Percentiles rank a stretch among this genome's conserved stretches.
Conservation (phyloP, 2,797 vertebrate species). For the Eidolon dupreanum region DNA sequence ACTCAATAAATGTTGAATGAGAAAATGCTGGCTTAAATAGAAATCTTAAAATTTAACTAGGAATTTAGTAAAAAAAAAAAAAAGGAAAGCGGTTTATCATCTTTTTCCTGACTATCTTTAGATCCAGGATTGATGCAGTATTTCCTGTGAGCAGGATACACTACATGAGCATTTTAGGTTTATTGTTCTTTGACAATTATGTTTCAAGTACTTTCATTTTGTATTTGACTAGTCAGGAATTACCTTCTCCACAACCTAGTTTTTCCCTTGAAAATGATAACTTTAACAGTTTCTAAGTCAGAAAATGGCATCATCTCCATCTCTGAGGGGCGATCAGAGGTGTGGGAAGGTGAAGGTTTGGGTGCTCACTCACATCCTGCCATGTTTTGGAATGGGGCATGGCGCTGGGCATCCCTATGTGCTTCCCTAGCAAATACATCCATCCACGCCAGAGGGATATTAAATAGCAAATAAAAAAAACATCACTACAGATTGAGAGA, state of each 20-base stretch:
- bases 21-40: slow-evolving; percentile 53
- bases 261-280: background rate
- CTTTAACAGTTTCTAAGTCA: background rate
- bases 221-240: background rate
- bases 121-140: background rate
- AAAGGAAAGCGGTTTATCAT: background rate
- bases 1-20: slow-evolving; percentile 59
- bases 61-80: slow-evolving; percentile 5
- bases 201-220: background rate
- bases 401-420: accelerated
- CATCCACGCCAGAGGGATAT: background rate
- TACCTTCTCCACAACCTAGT: background rate
- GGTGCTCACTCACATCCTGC: accelerated
- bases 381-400: accelerated
- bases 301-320: background rate
- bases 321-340: background rate
- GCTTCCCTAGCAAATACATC: background rate
- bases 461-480: background rate
- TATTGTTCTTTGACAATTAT: background rate
- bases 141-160: background rate
- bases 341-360: background rate
- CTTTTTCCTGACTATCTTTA: slow-evolving; percentile 41
- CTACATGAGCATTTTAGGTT: background rate
- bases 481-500: background rate
- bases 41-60: slow-evolving; percentile 42